phyloP scores from a whole-genome alignment of 2,797 vertebrate species.

The Gambelia wislizenii region DNA sequence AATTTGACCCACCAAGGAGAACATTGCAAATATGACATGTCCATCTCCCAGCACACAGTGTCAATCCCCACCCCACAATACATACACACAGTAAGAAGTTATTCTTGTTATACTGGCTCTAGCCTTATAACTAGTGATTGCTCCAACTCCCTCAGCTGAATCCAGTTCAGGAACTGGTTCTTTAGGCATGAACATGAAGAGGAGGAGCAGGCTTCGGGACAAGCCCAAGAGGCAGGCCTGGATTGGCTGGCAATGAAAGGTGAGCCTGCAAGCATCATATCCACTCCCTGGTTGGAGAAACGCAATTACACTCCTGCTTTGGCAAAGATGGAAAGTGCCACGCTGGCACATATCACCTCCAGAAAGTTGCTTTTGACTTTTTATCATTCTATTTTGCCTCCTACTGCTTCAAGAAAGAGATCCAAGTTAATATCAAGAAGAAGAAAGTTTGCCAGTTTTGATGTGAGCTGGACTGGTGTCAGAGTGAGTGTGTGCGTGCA shows the following conservation, averaged over 20 bases:
- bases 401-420: not conserved
- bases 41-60: too few species aligned
- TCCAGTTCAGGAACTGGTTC: constrained; percentile 16
- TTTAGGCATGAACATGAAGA: not conserved
- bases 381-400: not conserved
- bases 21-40: not conserved
- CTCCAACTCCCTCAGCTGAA: not conserved
- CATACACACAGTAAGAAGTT: not conserved
- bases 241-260: not conserved
- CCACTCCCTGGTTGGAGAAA: not conserved
- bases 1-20: constrained; percentile 7
- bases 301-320: not conserved
- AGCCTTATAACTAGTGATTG: not conserved
- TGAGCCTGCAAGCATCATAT: not conserved
- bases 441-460: not conserved
- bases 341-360: not conserved
- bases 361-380: not conserved
- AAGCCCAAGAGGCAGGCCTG: not conserved
- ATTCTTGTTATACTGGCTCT: not conserved
- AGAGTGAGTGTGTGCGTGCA: too few species aligned
- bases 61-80: not conserved
- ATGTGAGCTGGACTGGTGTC: not conserved
- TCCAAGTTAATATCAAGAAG: not conserved
- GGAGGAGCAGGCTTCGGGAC: rapidly evolving
- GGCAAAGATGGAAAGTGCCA: not conserved